Conservation (phyloP, 2,888 invertebrate genomes). For the Nomada fucata region DNA sequence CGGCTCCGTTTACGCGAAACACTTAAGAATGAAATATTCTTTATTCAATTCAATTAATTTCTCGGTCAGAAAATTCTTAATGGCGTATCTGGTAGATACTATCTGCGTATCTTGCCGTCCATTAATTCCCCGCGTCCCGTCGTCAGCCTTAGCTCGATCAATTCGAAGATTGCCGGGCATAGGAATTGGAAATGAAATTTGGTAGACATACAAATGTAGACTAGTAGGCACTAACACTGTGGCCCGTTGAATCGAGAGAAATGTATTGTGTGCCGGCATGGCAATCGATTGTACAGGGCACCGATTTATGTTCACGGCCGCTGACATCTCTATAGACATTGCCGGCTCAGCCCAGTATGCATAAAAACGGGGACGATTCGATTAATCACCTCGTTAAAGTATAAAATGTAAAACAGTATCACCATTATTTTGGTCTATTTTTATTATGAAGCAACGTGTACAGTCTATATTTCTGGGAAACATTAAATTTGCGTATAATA, state of each 20-base stretch:
- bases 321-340: constrained; percentile 21
- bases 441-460: too few species aligned
- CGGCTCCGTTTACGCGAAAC: not conserved
- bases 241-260: constrained; percentile 44
- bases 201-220: constrained; percentile 70
- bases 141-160: constrained; percentile 59
- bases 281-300: constrained; percentile 58
- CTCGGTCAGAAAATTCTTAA: constrained; percentile 25
- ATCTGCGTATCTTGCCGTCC: not conserved
- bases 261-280: constrained; percentile 47
- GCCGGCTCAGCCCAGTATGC: not conserved
- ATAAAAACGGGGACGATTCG: constrained; percentile 10
- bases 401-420: not conserved
- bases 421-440: too few species aligned
- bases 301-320: constrained; percentile 62
- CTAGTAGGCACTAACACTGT: constrained; percentile 56
- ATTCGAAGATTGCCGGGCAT: constrained; percentile 76
- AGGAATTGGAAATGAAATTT: constrained; percentile 80
- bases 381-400: constrained; percentile 9
- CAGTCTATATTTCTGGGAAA: too few species aligned
- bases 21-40: not conserved
- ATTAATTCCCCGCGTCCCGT: constrained; percentile 18
- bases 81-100: not conserved
- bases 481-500: too few species aligned
- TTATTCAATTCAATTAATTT: not conserved